A percentile compares a stretch with the other conserved stretches of the same genome.
phyloP scores from a whole-genome alignment of 2,113 vertebrate species.

The Erythrolamprus reginae region DNA sequence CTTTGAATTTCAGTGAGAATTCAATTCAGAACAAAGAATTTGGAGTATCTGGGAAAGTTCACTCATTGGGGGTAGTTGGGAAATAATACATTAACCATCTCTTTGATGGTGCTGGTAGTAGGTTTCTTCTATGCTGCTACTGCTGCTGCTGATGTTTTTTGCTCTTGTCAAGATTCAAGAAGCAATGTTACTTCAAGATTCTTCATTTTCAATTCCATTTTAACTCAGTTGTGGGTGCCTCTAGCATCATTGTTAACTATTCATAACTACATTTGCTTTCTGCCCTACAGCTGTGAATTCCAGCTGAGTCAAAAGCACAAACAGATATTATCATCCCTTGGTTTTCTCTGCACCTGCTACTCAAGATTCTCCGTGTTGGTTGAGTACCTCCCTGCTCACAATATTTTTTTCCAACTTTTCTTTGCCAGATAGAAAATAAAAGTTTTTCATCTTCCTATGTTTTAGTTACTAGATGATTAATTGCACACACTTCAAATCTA shows the following conservation, averaged over 20 bases:
- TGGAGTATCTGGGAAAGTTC: not conserved
- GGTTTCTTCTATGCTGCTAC: not conserved
- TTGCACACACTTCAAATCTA: not conserved
- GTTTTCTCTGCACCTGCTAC: not conserved
- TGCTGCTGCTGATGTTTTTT: not conserved
- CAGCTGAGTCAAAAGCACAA: not conserved
- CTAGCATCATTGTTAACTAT: not conserved
- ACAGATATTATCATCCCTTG: not conserved
- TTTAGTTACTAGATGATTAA: not conserved
- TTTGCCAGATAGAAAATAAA: not conserved
- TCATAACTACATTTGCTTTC: not conserved
- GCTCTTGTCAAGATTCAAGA: not conserved
- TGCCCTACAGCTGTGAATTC: not conserved
- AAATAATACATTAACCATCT: not conserved
- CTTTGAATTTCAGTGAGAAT: not conserved
- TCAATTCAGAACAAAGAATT: not conserved
- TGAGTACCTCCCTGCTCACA: not conserved
- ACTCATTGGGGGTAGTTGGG: not conserved
- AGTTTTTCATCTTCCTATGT: not conserved
- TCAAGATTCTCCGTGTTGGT: not conserved
- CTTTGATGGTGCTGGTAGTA: not conserved
- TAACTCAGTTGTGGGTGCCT: not conserved
- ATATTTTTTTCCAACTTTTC: not conserved
- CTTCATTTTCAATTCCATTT: not conserved
- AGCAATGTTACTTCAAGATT: not conserved